These are phyloP conservation scores for Protaetia brevitarsis DNA, from an alignment of 1,140 invertebrate genomes.

Conservation along the genomic window DNA sequence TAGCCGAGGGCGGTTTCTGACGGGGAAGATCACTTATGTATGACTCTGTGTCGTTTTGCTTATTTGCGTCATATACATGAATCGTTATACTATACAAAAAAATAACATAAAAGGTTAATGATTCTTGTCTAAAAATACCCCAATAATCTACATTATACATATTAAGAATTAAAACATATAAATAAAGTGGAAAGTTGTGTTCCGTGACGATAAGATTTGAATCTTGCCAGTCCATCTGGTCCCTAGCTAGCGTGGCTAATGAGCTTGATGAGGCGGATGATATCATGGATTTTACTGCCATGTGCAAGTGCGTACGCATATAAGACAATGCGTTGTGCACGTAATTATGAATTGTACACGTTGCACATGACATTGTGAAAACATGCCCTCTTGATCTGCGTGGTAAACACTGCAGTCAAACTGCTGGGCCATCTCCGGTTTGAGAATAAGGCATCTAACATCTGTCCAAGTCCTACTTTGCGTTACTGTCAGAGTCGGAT, in stretches of 20 bases:
- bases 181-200: constrained; percentile 5
- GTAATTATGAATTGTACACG: neutral
- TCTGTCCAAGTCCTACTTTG: too few species aligned
- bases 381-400: neutral
- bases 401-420: neutral
- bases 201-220: constrained; percentile 9
- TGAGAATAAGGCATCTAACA: too few species aligned
- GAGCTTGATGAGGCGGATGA: constrained; percentile 3
- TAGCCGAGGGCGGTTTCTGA: too few species aligned
- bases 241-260: neutral
- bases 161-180: neutral
- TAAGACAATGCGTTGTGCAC: neutral
- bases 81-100: too few species aligned
- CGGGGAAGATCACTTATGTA: too few species aligned
- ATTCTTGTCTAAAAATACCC: too few species aligned
- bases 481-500: too few species aligned
- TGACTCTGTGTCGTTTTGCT: too few species aligned
- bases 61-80: too few species aligned
- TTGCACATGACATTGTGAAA: neutral
- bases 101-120: neutral
- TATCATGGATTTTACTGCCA: constrained; percentile 8
- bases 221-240: constrained; percentile 1
- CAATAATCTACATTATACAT: neutral
- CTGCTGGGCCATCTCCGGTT: too few species aligned
- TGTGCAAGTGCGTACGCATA: neutral